Evolutionary conservation across 2,113 vertebrate genomes (phyloP), one percentile per base, ranked within the genome.

Genomic region (Lasiurus cinereus): DNA sequence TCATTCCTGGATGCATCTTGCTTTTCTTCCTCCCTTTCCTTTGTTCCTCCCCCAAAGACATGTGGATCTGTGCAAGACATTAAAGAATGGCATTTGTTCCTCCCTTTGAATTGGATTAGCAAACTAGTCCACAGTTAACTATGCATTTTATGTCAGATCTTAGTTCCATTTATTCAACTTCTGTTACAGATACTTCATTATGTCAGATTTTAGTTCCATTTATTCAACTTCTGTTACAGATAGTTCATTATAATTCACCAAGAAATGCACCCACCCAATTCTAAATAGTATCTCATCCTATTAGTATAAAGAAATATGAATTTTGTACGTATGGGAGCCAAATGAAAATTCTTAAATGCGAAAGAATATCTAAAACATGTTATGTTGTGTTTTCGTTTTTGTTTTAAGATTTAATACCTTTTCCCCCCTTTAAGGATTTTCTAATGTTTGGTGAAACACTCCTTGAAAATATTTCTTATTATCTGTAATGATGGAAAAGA

Each of bases 381-480:
- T 33, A 36, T 19, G 0, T 76, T 89, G 9, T 54, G 16, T 9
- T 66, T 19, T 54, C 39, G 39, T 39, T 56, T 56, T 21, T 52
- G 59, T 54, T 46, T 36, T 33, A 64, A 67, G 74, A 94, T n/a
- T 84, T 72, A 24, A 48, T 48, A 15, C 33, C 14, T 48, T 48
- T 46, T 85, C 62, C 69, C 9, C 27, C 16, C 22, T 52, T 64
- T 29, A 14, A 14, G 18, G 18, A 67, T 83, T 89, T 95, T 85
- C n/a, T 36, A 67, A 82, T 67, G 50, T 66, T 54, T 66, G 36
- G 16, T 77, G 52, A 36, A 50, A 54, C 11, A 56, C 2, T 31
- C 9, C 54, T 77, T 85, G 62, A 88, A 95, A 95, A 66, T 82
- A 54, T 33, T 69, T 67, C 66, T 77, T 39, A 33, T 77, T n/a